Base-by-base conservation (phyloP, 2,888 invertebrate genomes). In the Himalopsyche japonica region DNA sequence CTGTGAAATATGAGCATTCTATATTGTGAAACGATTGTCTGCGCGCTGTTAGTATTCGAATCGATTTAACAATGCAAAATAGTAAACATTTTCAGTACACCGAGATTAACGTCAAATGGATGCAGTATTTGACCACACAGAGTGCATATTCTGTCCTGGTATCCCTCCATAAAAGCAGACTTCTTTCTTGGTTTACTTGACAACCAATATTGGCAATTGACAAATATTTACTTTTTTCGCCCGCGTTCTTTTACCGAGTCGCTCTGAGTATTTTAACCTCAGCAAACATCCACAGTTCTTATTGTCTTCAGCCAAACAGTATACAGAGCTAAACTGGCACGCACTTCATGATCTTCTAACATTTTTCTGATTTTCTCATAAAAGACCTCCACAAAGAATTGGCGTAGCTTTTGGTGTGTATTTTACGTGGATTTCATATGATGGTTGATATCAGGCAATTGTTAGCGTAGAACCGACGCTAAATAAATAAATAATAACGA, bases 201-300 rank as follows among this genome's bases (percentile, higher is more conserved):
- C 70, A 27, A 30, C 79, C 82, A 82, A 82, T 79, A 82, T 82
- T 82, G 79, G 70, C 82, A 15, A 79, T 79, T 47, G 48, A 48
- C 82, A 82, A 82, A 82, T 79, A 79, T 82, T 82, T 70, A 48
- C 82, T 82, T 76, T 79, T 79, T 81, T 82, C 82, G 30, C 48
- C 77, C 82, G 79, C 82, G 79, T 43, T 47, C 70, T 79, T 43
- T 20, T 57, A 64, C 78, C 57, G 64, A 82, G 8, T 27, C 27
- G 70, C 24, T 70, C 30, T 70, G 70, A 70, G 70, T 70, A 70
- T 70, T 70, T 70, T 70, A 70, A 70, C 70, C 70, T 70, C 70
- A 3, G 70, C 27, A 70, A 70, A 70, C 70, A 70, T 24, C 4
- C 30, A 27, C 70, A 15, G 70, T 70, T 30, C 24, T 70, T 70